Percentiles rank a stretch among this genome's conserved stretches.
Evolutionary conservation across 92 coral and sea anemone species (phyloP).

Genomic region (Actinostola sp.): DNA sequence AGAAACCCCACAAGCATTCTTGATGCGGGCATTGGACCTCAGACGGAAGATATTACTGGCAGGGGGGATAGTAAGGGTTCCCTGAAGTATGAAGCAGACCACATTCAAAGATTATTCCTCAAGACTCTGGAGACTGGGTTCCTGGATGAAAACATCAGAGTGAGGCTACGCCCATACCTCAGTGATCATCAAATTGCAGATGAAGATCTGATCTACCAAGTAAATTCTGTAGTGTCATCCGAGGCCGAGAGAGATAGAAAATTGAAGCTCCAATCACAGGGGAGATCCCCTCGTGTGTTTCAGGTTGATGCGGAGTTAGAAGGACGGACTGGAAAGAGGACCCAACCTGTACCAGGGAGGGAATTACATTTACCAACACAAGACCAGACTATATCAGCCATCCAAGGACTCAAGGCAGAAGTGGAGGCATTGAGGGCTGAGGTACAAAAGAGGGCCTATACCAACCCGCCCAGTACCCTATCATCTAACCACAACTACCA

Average conservation of each 20-base stretch:
- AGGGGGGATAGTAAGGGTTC: slow-evolving; percentile 8
- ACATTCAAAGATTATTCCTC: slow-evolving; percentile 42
- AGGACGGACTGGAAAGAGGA: no score
- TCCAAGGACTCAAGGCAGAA: slow-evolving; percentile 20
- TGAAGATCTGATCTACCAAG: slow-evolving; percentile 55
- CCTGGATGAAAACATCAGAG: slow-evolving; percentile 21
- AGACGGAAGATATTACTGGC: neutral
- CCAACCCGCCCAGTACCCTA: neutral
- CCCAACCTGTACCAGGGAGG: no score
- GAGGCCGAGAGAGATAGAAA: no score
- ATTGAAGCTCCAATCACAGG: no score
- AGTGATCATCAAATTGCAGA: slow-evolving; percentile 29
- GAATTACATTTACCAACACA: slow-evolving; percentile 29
- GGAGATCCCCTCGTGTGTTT: no score
- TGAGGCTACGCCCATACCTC: slow-evolving; percentile 43
- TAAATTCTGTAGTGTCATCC: slow-evolving; percentile 55
- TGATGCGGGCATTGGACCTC: slow-evolving; percentile 60
- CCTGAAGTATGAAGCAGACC: slow-evolving; percentile 52
- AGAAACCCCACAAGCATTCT: slow-evolving; percentile 62
- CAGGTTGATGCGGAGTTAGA: no score
- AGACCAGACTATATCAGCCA: slow-evolving; percentile 22
- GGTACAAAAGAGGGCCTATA: neutral
- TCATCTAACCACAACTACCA: neutral
- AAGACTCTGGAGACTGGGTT: slow-evolving; percentile 38
- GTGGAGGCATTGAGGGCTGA: slow-evolving; percentile 49